Conservation (phyloP, 2,113 vertebrate genomes). For the Heterochromis multidens region DNA sequence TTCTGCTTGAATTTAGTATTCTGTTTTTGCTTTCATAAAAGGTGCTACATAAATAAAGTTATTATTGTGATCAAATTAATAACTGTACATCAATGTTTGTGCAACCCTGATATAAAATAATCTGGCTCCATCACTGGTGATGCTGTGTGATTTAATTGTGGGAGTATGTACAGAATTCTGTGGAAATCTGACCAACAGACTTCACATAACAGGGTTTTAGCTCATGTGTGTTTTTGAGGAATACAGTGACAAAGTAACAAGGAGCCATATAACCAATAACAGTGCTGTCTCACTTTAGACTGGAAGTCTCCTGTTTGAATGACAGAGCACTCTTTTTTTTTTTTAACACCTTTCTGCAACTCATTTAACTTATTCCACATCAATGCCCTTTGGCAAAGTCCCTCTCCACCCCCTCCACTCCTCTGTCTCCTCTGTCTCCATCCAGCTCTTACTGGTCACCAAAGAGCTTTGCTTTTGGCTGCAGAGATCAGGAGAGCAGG, state of each 20-base stretch:
- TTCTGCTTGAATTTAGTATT: background rate
- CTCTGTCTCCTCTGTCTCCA: fast-evolving
- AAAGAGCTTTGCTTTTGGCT: background rate
- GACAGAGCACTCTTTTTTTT: background rate
- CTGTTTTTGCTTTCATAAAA: background rate
- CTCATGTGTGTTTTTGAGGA: background rate
- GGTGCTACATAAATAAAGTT: background rate
- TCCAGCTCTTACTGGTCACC: background rate
- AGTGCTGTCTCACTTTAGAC: background rate
- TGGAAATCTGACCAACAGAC: background rate
- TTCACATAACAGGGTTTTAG: background rate
- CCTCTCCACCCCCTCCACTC: too few relatives aligned
- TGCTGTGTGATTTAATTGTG: background rate
- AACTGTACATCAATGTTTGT: background rate
- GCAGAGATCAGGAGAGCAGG: slow-evolving; percentile 6
- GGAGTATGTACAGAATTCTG: fast-evolving
- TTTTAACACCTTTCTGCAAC: background rate
- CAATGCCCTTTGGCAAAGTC: background rate
- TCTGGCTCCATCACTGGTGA: background rate
- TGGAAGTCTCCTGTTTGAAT: background rate
- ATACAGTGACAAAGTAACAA: background rate
- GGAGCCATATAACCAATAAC: background rate
- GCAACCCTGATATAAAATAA: too few relatives aligned
- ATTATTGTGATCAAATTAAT: background rate
- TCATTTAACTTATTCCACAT: background rate